Conservation (phyloP, 2,113 vertebrate genomes). For the Epinephelus fuscoguttatus region DNA sequence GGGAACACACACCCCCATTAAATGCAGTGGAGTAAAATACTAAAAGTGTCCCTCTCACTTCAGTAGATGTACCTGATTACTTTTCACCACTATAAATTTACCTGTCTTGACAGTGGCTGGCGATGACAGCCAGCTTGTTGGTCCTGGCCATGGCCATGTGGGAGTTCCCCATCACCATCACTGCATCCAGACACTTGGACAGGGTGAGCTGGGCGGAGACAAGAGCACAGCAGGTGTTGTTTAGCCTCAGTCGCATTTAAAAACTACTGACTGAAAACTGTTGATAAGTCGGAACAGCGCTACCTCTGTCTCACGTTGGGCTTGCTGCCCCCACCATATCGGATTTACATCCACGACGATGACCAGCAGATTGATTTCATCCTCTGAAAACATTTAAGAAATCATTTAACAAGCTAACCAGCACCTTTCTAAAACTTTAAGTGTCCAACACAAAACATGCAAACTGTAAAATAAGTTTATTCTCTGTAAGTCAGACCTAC, state of each 20-base stretch:
- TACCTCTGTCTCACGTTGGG: constrained; percentile 90
- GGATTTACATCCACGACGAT: constrained; percentile 94
- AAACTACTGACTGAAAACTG: background rate
- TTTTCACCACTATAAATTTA: constrained; percentile 59
- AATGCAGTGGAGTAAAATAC: background rate
- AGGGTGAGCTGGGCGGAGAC: constrained; percentile 88
- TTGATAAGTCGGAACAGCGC: no score
- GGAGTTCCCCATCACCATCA: constrained; percentile 95
- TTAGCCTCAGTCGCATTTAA: background rate
- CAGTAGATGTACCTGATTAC: background rate
- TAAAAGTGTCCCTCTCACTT: background rate
- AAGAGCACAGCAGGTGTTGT: background rate
- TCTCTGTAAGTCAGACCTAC: constrained; percentile 8
- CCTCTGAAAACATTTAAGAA: constrained; percentile 82
- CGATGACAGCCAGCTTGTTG: constrained; percentile 94
- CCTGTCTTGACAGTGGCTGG: constrained; percentile 96
- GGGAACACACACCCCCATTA: background rate
- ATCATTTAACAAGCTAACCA: background rate
- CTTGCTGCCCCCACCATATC: constrained; percentile 97
- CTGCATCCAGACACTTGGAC: constrained; percentile 93
- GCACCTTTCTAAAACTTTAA: background rate
- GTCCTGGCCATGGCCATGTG: constrained; percentile 92
- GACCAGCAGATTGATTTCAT: constrained; percentile 92
- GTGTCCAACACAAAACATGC: background rate
- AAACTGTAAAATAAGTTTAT: background rate